A percentile compares a stretch with the other conserved stretches of the same genome.
phyloP scores from a whole-genome alignment of 2,888 invertebrate species.

The Rutpela maculata region DNA sequence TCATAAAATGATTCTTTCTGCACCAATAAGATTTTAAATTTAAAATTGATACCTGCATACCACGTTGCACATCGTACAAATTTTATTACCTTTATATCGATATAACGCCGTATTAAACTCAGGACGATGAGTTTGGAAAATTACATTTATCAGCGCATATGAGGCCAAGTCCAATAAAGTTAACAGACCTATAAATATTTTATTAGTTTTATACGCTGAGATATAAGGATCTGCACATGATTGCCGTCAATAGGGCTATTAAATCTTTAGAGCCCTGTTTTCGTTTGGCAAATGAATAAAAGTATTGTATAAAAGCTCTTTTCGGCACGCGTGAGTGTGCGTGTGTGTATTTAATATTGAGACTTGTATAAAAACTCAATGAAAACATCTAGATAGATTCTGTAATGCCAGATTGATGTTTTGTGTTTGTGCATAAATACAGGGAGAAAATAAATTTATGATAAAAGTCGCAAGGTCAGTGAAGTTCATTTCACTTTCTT shows the following conservation, averaged over 20 bases:
- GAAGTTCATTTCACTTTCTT: no score
- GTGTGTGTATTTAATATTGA: no score
- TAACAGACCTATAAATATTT: conserved; percentile 4
- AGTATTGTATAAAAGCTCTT: neutral
- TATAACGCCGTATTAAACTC: neutral
- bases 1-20: neutral
- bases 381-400: no score
- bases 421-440: no score
- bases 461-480: no score
- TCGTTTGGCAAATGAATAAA: neutral
- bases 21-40: neutral
- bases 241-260: neutral
- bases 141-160: neutral
- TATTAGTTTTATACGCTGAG: neutral
- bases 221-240: neutral
- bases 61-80: neutral
- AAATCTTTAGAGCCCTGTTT: neutral
- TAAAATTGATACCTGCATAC: neutral
- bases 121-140: conserved; percentile 1
- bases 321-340: no score
- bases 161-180: neutral
- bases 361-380: no score
- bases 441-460: no score
- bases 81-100: neutral
- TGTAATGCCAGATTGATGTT: no score